Evolutionary conservation across 92 coral and sea anemone species (phyloP), one percentile per base, ranked within the genome.

Genomic region (Hydrozoanthus gracilis): DNA sequence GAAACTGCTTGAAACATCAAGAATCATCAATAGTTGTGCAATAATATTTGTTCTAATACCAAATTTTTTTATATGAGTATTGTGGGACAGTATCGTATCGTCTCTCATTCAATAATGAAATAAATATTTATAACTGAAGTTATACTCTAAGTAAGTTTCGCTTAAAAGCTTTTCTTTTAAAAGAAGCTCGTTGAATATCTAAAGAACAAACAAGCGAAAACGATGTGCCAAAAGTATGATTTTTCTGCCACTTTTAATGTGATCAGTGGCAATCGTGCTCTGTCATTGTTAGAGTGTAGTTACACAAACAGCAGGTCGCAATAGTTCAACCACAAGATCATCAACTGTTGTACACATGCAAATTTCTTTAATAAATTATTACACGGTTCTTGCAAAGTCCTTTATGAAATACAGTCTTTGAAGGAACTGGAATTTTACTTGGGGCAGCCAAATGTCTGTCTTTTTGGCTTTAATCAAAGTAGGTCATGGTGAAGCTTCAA

Each of bases 301-400:
- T 7, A 76, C 5, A 76, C 18, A 18, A 8, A 14, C 56, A 6
- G 48, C 46, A 52, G 7, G 56, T 46, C 39, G 18, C 39, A 27
- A 27, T 27, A 27, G 39, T 27, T 27, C 39, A 27, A 27, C 46
- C 44, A 16, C 58, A 72, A 48, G 27, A 16, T 17, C n/a, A 61
- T 44, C 73, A 47, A 13, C 73, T 39, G 27, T 61, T 76, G n/a
- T 16, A 76, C 6, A 65, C 61, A 78, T 78, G 55, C 39, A 58
- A 78, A 80, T 65, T 79, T 64, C 56, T n/a, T 18, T 51, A 49
- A 48, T 48, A 80, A 80, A 49, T 49, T 80, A 48, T 18, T 8
- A 65, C 46, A 20, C 47, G 20, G 44, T 1, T n/a, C 52, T 51
- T 39, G 64, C 16, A 54, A 8, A 54, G 14, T 9, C 67, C 39